phyloP scores from a whole-genome alignment of 2,113 vertebrate species.

The Protobothrops flavoviridis region DNA sequence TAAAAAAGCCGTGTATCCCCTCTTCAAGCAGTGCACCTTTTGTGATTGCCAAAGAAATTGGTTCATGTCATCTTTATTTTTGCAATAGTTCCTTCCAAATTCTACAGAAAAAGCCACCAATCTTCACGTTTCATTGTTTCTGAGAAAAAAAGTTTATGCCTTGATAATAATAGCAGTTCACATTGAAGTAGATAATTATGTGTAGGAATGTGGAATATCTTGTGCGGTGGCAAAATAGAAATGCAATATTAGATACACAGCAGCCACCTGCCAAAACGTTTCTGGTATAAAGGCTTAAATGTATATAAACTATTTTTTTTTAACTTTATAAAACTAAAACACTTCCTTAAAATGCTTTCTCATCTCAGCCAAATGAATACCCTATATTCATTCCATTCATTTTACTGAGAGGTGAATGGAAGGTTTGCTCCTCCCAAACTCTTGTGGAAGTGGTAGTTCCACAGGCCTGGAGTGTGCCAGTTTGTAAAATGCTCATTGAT shows the following conservation, averaged over 20 bases:
- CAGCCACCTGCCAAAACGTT: not conserved
- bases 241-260: not conserved
- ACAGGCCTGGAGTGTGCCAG: not conserved
- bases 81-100: not conserved
- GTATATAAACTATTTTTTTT: not conserved
- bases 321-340: not conserved
- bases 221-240: not conserved
- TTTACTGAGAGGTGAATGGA: too few species aligned
- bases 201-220: not conserved
- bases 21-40: not conserved
- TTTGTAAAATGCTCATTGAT: not conserved
- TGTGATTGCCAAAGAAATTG: not conserved
- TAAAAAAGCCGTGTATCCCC: too few species aligned
- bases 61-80: not conserved
- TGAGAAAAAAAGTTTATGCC: not conserved
- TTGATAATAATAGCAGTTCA: not conserved
- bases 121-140: not conserved
- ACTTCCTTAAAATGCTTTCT: not conserved
- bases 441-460: not conserved
- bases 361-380: not conserved
- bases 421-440: not conserved
- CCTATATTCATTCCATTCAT: not conserved
- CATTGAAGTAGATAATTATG: not conserved
- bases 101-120: not conserved
- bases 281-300: not conserved